phyloP scores from a whole-genome alignment of 2,888 invertebrate genomes.

The Plebejus argus region DNA sequence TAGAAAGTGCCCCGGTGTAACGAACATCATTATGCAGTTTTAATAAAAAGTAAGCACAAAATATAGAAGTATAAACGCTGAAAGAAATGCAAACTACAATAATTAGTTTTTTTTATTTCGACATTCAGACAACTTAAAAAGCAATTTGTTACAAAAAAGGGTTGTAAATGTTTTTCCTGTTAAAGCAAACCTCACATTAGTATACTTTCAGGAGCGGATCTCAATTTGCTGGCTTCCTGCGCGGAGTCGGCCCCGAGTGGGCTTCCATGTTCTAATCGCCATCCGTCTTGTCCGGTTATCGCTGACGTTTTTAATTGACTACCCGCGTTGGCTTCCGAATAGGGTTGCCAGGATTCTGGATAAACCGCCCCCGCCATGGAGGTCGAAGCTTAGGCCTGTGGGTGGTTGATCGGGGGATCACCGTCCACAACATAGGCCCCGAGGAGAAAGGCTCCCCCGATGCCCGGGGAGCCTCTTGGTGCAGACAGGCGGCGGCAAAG shows the following conservation, averaged over 20 bases:
- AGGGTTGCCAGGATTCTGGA: neutral
- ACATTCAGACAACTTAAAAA: slow-evolving; percentile 11
- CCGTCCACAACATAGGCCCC: too few species aligned
- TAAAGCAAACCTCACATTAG: slow-evolving; percentile 31
- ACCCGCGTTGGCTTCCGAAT: slow-evolving; percentile 43
- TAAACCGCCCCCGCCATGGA: too few species aligned
- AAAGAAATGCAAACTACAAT: neutral
- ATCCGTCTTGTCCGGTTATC: slow-evolving; percentile 38
- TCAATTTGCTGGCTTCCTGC: slow-evolving; percentile 31
- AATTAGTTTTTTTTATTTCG: too few species aligned
- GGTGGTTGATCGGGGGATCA: too few species aligned
- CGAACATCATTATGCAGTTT: too few species aligned
- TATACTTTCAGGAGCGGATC: slow-evolving; percentile 27
- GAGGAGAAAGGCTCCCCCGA: too few species aligned
- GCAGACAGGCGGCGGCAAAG: too few species aligned
- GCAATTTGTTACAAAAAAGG: slow-evolving; percentile 21
- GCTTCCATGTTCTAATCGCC: slow-evolving; percentile 41
- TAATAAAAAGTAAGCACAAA: neutral
- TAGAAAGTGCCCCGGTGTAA: too few species aligned
- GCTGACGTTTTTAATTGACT: slow-evolving; percentile 44
- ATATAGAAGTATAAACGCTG: neutral
- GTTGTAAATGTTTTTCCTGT: slow-evolving; percentile 10
- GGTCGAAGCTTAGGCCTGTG: too few species aligned
- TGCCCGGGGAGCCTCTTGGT: too few species aligned
- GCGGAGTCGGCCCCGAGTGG: slow-evolving; percentile 38